These are phyloP conservation scores for Etia nguti DNA, from an alignment of 2,113 vertebrate species.

Conservation along the genomic window DNA sequence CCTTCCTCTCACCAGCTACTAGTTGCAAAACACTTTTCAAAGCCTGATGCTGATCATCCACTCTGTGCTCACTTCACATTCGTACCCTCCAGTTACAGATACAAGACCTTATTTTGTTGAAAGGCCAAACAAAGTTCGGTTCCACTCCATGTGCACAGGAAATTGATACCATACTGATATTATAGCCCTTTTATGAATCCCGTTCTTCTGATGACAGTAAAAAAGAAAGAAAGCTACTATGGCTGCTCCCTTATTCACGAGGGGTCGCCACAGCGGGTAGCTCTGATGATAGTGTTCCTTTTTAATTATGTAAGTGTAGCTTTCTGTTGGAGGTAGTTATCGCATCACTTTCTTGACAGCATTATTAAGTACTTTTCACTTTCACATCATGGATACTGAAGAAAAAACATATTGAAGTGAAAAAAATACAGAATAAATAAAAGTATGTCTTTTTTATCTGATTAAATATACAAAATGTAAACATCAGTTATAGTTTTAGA, in stretches of 20 bases:
- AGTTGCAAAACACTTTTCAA: neutral
- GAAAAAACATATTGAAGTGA: neutral
- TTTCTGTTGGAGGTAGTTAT: neutral
- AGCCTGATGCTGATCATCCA: conserved; percentile 1
- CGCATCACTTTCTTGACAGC: neutral
- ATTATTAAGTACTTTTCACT: neutral
- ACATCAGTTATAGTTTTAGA: neutral
- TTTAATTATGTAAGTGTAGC: neutral
- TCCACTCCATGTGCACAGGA: neutral
- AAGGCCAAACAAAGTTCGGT: conserved; percentile 27
- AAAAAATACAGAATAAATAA: neutral
- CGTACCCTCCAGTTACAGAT: neutral
- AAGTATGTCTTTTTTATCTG: neutral
- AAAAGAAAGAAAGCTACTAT: neutral
- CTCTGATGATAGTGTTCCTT: neutral
- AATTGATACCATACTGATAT: neutral
- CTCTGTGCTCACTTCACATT: neutral
- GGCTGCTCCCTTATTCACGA: neutral
- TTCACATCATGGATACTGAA: neutral
- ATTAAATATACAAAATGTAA: neutral
- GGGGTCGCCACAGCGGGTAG: neutral
- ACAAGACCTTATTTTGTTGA: neutral
- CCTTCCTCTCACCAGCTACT: neutral
- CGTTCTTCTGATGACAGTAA: neutral
- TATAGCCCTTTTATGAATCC: neutral